phyloP scores from a whole-genome alignment of 2,113 vertebrate species.

The Dicentrarchus labrax region DNA sequence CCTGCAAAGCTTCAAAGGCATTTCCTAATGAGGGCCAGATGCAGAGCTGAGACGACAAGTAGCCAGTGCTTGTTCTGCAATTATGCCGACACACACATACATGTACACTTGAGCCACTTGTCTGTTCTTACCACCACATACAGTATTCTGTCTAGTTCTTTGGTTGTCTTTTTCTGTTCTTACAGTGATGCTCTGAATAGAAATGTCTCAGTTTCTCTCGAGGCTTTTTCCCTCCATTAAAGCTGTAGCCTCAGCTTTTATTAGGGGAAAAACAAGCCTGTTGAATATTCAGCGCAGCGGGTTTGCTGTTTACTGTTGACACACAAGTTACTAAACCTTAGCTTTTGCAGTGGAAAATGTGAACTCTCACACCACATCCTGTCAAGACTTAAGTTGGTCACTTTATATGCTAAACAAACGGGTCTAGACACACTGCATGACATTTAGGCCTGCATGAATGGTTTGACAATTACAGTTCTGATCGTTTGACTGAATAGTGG shows the following conservation, averaged over 20 bases:
- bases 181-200: neutral
- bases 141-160: neutral
- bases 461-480: neutral
- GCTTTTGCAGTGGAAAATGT: conserved; percentile 57
- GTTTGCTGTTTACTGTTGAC: conserved; percentile 51
- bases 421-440: neutral
- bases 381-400: neutral
- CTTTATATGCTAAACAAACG: conserved; percentile 6
- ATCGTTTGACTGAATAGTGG: no score
- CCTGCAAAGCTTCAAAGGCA: conserved; percentile 57
- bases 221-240: conserved; percentile 66
- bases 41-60: conserved; percentile 50
- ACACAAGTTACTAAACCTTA: neutral
- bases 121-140: neutral
- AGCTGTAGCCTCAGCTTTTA: conserved; percentile 57
- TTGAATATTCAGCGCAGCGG: conserved; percentile 69
- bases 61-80: conserved; percentile 29
- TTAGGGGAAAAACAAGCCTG: conserved; percentile 58
- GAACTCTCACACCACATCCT: conserved; percentile 40
- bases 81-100: neutral
- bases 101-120: neutral
- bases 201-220: conserved; percentile 19
- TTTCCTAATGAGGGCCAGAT: conserved; percentile 69
- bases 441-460: neutral
- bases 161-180: fast-evolving